Base-by-base conservation (phyloP, 2,888 invertebrate genomes). In the Conistra vaccinii region DNA sequence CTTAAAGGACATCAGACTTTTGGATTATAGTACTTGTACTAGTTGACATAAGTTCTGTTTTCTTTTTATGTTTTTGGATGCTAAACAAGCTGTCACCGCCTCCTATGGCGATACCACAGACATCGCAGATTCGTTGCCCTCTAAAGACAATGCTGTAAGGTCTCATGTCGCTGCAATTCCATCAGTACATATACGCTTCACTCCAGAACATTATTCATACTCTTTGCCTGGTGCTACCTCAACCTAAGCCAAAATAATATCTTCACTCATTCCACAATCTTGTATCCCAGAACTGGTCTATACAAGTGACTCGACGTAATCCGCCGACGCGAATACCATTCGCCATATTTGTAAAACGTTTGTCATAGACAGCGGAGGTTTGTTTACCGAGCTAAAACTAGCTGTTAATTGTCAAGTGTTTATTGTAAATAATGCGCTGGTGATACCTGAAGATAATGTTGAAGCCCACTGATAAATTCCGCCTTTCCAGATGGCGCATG, bases 261-360 rank as follows among this genome's bases (percentile, higher is more conserved):
- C 23, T 42, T 65, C 26, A 26, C 7, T 66, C 51, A 58, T 51
- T 58, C 69, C 57, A 45, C 69, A 32, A 48, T 75, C 6, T 60
- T 63, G 42, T 79, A 81, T 60, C 42, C 53, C 23, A 73, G 53
- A 75, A 62, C 67, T 73, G 55, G 67, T 63, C 51, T 62, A 48
- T n/a, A 66, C 65, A 69, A 80, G 57, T 71, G 60, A 57, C 12
- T 48, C 53, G 51, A 71, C 72, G 85, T 85, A 42, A 53, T 26
- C 68, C 76, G 61, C 88, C 86, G 63, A 88, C 87, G 86, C 86
- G 62, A 67, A 87, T 88, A 63, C 80, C 88, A 68, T 42, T 80
- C 45, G 45, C 87, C 86, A 71, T 87, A 77, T 84, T 78, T 70
- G 85, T 70, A n/a, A 66, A 14, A 32, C n/a, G 55, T 84, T 81